Percentiles rank a stretch among this genome's conserved stretches.
Evolutionary conservation across 2,888 invertebrate species (phyloP).

Genomic region (Eilema caniola): DNA sequence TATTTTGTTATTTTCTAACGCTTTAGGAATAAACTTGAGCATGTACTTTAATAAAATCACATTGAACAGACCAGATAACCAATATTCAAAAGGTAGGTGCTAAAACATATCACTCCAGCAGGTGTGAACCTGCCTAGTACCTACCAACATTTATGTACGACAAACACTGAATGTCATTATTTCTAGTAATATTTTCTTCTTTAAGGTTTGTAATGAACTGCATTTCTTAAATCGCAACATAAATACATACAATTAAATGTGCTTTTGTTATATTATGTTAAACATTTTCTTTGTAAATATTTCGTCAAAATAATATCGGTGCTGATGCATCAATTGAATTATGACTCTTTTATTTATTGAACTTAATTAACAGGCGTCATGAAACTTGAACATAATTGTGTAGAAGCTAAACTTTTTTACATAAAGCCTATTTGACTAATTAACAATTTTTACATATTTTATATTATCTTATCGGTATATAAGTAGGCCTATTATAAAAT

Average conservation of each 20-base stretch:
- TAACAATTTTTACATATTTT: too few relatives aligned
- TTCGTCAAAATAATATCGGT: slow-evolving; percentile 78
- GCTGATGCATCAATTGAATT: slow-evolving; percentile 73
- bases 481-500: too few relatives aligned
- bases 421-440: too few relatives aligned
- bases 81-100: not conserved
- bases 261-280: slow-evolving; percentile 81
- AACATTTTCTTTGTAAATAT: slow-evolving; percentile 83
- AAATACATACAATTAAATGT: slow-evolving; percentile 66
- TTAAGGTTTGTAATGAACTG: slow-evolving; percentile 61
- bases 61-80: not conserved
- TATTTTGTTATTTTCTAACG: not conserved
- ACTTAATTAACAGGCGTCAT: not conserved
- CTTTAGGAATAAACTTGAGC: too few relatives aligned
- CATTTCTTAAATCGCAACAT: slow-evolving; percentile 76
- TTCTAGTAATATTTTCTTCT: slow-evolving; percentile 33
- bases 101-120: slow-evolving; percentile 40
- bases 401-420: too few relatives aligned
- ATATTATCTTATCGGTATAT: too few relatives aligned
- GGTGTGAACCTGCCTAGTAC: slow-evolving; percentile 31
- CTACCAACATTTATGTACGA: slow-evolving; percentile 22
- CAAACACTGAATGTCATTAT: slow-evolving; percentile 39
- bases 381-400: not conserved
- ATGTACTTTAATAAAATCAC: too few relatives aligned
- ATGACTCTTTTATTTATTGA: slow-evolving; percentile 52